Conservation (phyloP, 2,113 vertebrate species). For the Pelusios castaneus region DNA sequence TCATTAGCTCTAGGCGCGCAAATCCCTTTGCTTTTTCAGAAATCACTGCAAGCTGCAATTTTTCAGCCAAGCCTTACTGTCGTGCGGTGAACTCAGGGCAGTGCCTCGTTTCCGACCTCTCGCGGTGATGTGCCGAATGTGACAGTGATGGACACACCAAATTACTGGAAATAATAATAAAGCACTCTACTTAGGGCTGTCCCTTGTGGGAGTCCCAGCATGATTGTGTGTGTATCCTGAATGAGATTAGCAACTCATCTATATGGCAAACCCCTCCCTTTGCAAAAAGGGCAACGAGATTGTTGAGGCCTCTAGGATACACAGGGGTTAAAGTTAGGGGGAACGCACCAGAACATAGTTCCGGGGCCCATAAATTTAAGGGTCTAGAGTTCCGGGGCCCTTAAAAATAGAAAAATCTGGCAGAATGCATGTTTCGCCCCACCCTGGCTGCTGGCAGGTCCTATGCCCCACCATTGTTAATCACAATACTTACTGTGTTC, state of each 20-base stretch:
- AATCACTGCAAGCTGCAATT: neutral
- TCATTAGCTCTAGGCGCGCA: neutral
- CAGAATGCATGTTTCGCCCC: too few species aligned
- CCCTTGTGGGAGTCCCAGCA: neutral
- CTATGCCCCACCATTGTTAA: too few species aligned
- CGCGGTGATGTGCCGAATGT: neutral
- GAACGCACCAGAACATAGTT: too few species aligned
- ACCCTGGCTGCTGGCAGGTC: too few species aligned
- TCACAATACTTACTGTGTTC: too few species aligned
- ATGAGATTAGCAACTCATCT: neutral
- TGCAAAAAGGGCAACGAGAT: neutral
- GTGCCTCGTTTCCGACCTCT: neutral
- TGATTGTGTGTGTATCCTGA: too few species aligned
- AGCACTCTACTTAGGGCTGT: neutral
- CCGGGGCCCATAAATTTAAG: too few species aligned
- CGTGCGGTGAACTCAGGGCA: neutral
- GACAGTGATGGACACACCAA: neutral
- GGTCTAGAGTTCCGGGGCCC: too few species aligned
- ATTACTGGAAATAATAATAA: neutral
- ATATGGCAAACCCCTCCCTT: neutral
- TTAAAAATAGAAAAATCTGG: too few species aligned
- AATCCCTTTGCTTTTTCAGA: neutral
- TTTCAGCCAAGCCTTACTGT: conserved; percentile 17
- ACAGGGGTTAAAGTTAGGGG: too few species aligned
- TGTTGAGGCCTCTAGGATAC: too few species aligned